phyloP scores from a whole-genome alignment of 2,888 invertebrate species.

The Cynaeus angustus region DNA sequence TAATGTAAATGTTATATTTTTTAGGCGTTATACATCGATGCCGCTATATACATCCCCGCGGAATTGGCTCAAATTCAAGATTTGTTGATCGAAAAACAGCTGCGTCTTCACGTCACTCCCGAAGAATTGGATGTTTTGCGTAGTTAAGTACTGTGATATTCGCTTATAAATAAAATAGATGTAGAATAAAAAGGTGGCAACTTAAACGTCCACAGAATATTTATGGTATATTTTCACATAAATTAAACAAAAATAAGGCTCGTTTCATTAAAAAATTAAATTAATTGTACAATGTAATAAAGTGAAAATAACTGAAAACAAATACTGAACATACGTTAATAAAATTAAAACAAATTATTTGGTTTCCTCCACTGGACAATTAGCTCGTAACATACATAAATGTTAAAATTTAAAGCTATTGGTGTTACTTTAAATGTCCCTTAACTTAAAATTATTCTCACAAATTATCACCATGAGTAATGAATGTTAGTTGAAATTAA shows the following conservation, averaged over 20 bases:
- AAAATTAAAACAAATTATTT: slow-evolving; percentile 41
- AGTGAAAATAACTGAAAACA: slow-evolving; percentile 6
- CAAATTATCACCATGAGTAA: slow-evolving; percentile 39
- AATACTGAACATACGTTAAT: slow-evolving; percentile 32
- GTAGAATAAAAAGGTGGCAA: background rate
- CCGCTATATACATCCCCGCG: slow-evolving; percentile 78
- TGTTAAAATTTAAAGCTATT: slow-evolving; percentile 44
- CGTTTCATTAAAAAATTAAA: slow-evolving; percentile 40
- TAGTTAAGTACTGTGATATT: slow-evolving; percentile 63
- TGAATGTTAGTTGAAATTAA: slow-evolving; percentile 16
- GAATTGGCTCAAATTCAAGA: slow-evolving; percentile 82
- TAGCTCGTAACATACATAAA: slow-evolving; percentile 21
- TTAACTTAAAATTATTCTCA: slow-evolving; percentile 47
- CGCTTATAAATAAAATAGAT: background rate
- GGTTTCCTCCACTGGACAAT: slow-evolving; percentile 36
- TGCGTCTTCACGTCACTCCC: slow-evolving; percentile 83
- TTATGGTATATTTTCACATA: slow-evolving; percentile 32
- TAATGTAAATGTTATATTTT: too few relatives aligned
- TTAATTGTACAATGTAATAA: slow-evolving; percentile 26
- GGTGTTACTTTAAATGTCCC: slow-evolving; percentile 37
- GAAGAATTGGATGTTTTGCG: slow-evolving; percentile 83
- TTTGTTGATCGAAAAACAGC: slow-evolving; percentile 82
- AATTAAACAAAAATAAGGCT: slow-evolving; percentile 43
- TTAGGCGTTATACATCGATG: slow-evolving; percentile 78
- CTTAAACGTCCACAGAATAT: background rate